Evolutionary conservation across 1,140 invertebrate genomes (phyloP), one percentile per base, ranked within the genome.

Genomic region (Magallana angulata): DNA sequence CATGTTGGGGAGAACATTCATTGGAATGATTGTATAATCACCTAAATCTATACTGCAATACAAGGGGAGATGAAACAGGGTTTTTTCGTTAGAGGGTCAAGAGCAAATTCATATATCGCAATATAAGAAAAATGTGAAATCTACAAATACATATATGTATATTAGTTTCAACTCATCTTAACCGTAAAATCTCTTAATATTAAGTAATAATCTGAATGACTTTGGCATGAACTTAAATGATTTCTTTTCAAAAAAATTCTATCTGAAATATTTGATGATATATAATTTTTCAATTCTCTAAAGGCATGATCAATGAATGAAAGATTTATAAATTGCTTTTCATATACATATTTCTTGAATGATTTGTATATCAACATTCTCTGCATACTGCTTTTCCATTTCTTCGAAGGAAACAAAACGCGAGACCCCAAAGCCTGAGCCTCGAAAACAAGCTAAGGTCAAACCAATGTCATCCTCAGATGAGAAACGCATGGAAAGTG

Each of bases 391-490:
- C n/a, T 82, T 82, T 82, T 82, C 81, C 81, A 57, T 82, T 82
- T 82, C 81, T 82, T 82, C 48, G 7, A 86, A 91, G 90, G 90
- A 91, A 71, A 68, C 68, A 60, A 83, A 82, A 64, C 83, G 59
- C 76, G 71, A 81, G 82, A 84, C 64, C 62, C 86, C 86, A 7
- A 91, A 89, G 84, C 86, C 89, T 58, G 92, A 93, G 85, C 82
- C 87, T 60, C 91, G 91, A 87, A 93, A 93, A 86, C 93, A 94
- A 85, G 92, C 93, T 36, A 93, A 93, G 81, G 93, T 99, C 82
- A 99, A 99, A 94, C 97, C 97, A 14, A 98, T 99, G 95, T 99
- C 98, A 30, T 97, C 98, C 0, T 97, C 98, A 87, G 98, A 99
- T 94, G 96, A 98, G 93, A 97, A 97, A 93, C 98, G 97, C n/a